A percentile compares a stretch with the other conserved stretches of the same genome.
These are phyloP conservation scores for Cheilosia impressa DNA, from an alignment of 2,888 invertebrate species.

Conservation along the genomic window DNA sequence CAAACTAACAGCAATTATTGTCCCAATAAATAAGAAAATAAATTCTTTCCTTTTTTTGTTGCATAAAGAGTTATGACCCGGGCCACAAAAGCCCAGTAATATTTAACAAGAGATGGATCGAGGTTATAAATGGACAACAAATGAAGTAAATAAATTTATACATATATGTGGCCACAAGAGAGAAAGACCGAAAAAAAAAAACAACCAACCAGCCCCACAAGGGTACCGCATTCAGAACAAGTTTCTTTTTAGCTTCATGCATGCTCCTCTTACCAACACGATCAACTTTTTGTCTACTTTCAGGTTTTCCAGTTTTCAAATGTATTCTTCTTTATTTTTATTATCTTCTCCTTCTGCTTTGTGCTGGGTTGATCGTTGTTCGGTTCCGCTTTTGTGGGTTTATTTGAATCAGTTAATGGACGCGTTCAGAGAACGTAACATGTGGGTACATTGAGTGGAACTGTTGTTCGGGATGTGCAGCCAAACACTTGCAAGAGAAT, in stretches of 20 bases:
- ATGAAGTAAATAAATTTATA: slow-evolving; percentile 3
- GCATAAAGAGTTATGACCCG: background rate
- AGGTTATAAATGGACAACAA: slow-evolving; percentile 23
- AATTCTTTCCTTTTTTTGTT: background rate
- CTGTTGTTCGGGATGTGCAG: too few species aligned
- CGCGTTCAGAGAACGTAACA: background rate
- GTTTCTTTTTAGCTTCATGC: slow-evolving; percentile 3
- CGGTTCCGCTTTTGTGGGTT: background rate
- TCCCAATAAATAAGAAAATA: slow-evolving; percentile 7
- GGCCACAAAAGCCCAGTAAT: background rate
- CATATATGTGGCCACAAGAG: background rate
- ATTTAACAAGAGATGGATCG: slow-evolving; percentile 15
- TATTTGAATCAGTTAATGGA: background rate
- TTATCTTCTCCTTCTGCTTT: slow-evolving; percentile 6
- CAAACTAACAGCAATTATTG: background rate
- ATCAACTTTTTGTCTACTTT: slow-evolving; percentile 16
- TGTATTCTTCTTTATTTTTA: slow-evolving; percentile 13
- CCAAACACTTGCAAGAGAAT: too few species aligned
- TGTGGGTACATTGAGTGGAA: background rate
- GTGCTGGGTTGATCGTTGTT: background rate
- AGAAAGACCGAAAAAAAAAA: background rate
- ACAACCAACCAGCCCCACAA: slow-evolving; percentile 13
- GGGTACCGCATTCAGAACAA: slow-evolving; percentile 18
- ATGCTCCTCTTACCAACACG: slow-evolving; percentile 8
- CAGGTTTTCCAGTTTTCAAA: slow-evolving; percentile 5